Base-by-base conservation (phyloP, 2,888 invertebrate genomes). In the Ctenicera cuprea region DNA sequence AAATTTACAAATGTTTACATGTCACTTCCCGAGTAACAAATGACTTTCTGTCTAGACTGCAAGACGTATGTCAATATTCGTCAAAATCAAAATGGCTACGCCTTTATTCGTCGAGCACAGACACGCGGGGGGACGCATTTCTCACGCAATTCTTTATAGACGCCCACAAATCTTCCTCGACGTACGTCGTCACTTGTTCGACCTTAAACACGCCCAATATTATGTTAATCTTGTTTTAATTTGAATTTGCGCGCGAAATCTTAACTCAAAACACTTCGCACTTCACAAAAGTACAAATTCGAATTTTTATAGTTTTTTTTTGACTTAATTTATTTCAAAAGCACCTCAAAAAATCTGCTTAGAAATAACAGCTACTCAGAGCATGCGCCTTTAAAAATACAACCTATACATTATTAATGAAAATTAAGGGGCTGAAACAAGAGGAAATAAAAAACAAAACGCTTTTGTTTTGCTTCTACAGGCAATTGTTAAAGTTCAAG, bases 31-130 rank as follows among this genome's bases (percentile, higher is more conserved):
- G 83, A 84, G 84, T 87, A 87, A 87, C 87, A 87, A 87, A 87
- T 87, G 87, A 87, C 85, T 86, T 85, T 86, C 86, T 85, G 87
- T 87, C 87, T 87, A 87, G 87, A 87, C 87, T 82, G 80, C 83
- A 83, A 86, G 87, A 87, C 87, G 87, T 90, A 91, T 91, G 91
- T 91, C 91, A 91, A 91, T 91, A 91, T 91, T 91, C 91, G 91
- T 91, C 91, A 91, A 91, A 86, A 86, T 90, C 90, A 91, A 91
- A 91, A 91, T 91, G 91, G 91, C 91, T 91, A 91, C 91, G 91
- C 91, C 91, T 87, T 85, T 86, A 83, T 82, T 82, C 81, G 74
- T 71, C 79, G 52, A 86, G 75, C 80, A 73, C n/a, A 48, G 85
- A 85, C 82, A 18, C 33, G 66, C 75, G n/a, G 62, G 59, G 9